Base-by-base conservation (phyloP, 2,797 vertebrate species). In the Luscinia luscinia region DNA sequence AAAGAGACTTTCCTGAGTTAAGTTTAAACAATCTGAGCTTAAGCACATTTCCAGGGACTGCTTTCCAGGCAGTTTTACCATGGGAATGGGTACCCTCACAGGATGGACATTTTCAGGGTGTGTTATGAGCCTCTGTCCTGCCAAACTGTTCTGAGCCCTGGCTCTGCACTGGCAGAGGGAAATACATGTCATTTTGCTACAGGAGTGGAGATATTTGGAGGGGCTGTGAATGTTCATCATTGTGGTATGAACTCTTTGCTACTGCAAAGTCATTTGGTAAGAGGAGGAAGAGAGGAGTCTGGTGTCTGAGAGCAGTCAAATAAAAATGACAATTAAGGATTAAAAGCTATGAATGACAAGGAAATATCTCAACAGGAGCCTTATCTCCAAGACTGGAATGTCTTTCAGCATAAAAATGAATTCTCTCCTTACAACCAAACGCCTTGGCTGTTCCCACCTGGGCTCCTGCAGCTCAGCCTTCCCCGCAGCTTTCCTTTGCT, bases 401-500 rank as follows among this genome's bases (percentile, higher is more conserved):
- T 27, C 57, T 91, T 84, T 84, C 24, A 75, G 54, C 23, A 68
- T 27, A 75, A 91, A 93, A 79, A 45, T 52, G 70, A 88, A 67
- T 76, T 61, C 70, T 77, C 69, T 70, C 41, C 59, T 18, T 51
- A 61, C 8, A 77, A 81, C 74, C 52, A 20, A 89, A 54, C 0
- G 3, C 10, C 3, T 26, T 52, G 85, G 83, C 83, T 90, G 85
- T 86, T 95, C 91, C 91, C 90, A 55, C 57, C 79, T 83, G 1
- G 87, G 64, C 22, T 80, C 93, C 95, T 70, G 91, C 89, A 67
- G 93, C 80, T 94, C 74, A 12, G 0, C 12, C 89, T 87, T 96
- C 93, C 93, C 93, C 9, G 0, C 85, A 75, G 90, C 89, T 96
- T 96, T 94, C 91, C 83, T 96, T 96, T 68, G 83, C 93, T 87